Base-by-base conservation (phyloP, 1,140 invertebrate genomes). In the Anastatus disparis region DNA sequence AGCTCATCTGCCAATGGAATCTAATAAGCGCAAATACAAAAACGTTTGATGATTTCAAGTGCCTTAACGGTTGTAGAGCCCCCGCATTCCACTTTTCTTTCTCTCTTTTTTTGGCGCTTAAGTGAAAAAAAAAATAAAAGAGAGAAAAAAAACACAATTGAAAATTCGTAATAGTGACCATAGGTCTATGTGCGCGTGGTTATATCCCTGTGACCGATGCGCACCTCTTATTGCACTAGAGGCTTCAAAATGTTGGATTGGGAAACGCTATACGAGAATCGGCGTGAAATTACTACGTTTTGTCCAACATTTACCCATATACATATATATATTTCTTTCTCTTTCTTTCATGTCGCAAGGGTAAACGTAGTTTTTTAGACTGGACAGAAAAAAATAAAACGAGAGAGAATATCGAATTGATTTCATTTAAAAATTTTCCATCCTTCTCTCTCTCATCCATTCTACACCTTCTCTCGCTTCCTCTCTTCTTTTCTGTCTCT, bases 341-440 rank as follows among this genome's bases (percentile, higher is more conserved):
- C 50, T 70, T 55, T 8, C 8, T 38, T 20, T 15, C 46, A 10
- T 74, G 71, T 74, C 73, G 68, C 74, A 76, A 76, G 78, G 75
- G 79, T 81, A 84, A n/a, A 84, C 81, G 77, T 80, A n/a, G n/a
- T n/a, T n/a, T n/a, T n/a, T n/a, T 83, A 77, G 81, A 78, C 80
- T 79, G 80, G 81, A 83, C 82, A 80, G 74, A 75, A 78, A n/a
- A n/a, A n/a, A n/a, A n/a, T n/a, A n/a, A n/a, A n/a, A n/a, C n/a
- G n/a, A n/a, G n/a, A n/a, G n/a, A n/a, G n/a, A n/a, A 77, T 78
- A 82, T 80, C 77, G 81, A 85, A 85, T 86, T 86, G 84, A 85
- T 85, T 84, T 84, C 82, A 78, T 85, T 85, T 84, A 78, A 84
- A 85, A 83, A n/a, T n/a, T n/a, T 81, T 20, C 31, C 15, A n/a